Base-by-base conservation (phyloP, 2,113 vertebrate species). In the Engystomops pustulosus region DNA sequence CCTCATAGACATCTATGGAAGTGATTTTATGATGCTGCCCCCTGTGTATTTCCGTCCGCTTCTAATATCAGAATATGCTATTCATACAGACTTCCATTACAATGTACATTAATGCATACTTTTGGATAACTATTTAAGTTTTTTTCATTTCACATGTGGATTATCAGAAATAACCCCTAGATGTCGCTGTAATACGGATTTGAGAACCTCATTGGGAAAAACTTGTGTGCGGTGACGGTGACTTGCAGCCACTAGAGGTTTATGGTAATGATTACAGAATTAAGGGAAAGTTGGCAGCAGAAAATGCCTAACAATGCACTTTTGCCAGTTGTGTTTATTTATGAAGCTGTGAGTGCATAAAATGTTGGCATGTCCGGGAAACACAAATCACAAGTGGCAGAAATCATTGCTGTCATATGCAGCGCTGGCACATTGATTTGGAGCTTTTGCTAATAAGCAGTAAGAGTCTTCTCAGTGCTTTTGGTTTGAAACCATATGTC, bases 301-400 rank as follows among this genome's bases (percentile, higher is more conserved):
- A 76, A 74, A 53, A 58, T 77, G 74, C 30, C 30, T 53, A 77
- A 58, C 74, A 36, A 34, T 8, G 74, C 49, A 76, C 49, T 55
- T 77, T 77, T 38, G 74, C 30, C 27, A 77, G 49, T 36, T 58
- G 32, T 77, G 74, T 58, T 58, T 77, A 77, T 77, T 38, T 55
- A 76, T 49, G 47, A n/a, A 76, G 71, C 44, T 23, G 49, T 55
- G 27, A n/a, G n/a, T 77, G 49, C 32, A 77, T 55, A 55, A 77
- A 55, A 77, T 58, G 32, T 55, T 36, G 51, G 49, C 49, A 25
- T 36, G 45, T 51, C 6, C 15, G 51, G 49, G 49, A 36, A 55
- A 23, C 74, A 58, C 74, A 77, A 77, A 77, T 55, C 45, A 58
- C 18, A 38, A 36, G 51, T 36, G 49, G 51, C 74, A 58, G 27